Evolutionary conservation across 2,888 invertebrate species (phyloP).

Genomic region (Acleris laterana): DNA sequence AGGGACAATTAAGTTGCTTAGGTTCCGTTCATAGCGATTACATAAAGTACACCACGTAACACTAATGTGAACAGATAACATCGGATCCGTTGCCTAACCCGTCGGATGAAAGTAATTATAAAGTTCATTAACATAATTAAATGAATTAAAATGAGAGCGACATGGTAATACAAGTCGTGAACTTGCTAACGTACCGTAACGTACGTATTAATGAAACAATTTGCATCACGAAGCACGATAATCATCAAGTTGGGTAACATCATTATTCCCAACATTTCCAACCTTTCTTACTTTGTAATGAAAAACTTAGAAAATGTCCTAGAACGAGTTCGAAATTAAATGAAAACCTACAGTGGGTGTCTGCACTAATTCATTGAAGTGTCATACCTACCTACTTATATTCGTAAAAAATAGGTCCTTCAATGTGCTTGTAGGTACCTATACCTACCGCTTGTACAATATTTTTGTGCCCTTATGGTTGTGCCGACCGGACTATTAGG

Average conservation of each 20-base stretch:
- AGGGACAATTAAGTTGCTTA: slow-evolving; percentile 9
- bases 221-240: no score
- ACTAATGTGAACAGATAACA: slow-evolving; percentile 17
- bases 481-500: not conserved
- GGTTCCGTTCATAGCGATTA: slow-evolving; percentile 10
- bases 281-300: no score
- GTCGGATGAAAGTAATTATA: slow-evolving; percentile 8
- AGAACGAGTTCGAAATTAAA: no score
- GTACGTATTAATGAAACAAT: not conserved
- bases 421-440: no score
- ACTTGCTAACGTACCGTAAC: slow-evolving; percentile 13
- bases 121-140: slow-evolving; percentile 15
- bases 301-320: no score
- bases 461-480: not conserved
- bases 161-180: slow-evolving; percentile 16
- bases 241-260: no score
- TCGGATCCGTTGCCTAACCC: slow-evolving; percentile 14
- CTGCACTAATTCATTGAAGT: no score
- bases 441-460: no score
- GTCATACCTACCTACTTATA: no score
- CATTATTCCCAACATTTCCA: no score
- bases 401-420: not conserved
- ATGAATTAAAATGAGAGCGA: slow-evolving; percentile 14
- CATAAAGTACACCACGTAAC: slow-evolving; percentile 6
- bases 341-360: no score